A percentile compares a stretch with the other conserved stretches of the same genome.
These are phyloP conservation scores for Entomobrya proxima DNA, from an alignment of 2,888 invertebrate species.

Conservation along the genomic window DNA sequence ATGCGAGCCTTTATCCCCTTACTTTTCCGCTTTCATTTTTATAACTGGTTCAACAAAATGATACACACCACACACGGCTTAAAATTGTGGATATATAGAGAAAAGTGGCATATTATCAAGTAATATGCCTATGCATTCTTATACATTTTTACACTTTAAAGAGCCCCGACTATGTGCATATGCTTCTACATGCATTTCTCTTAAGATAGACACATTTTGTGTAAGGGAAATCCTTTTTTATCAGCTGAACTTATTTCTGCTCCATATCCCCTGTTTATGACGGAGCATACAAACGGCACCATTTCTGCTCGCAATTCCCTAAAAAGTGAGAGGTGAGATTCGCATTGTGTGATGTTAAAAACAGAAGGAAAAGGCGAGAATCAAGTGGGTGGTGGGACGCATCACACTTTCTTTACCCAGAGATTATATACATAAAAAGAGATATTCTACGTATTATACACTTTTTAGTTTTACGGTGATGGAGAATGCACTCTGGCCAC, in stretches of 20 bases:
- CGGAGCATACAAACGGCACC: conserved; percentile 46
- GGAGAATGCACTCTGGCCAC: neutral
- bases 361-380: neutral
- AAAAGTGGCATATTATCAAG: neutral
- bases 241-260: conserved; percentile 57
- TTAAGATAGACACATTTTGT: neutral
- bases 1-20: neutral
- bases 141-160: neutral
- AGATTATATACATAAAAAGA: neutral
- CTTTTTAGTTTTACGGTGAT: neutral
- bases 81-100: neutral
- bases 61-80: neutral
- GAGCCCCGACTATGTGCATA: too few relatives aligned
- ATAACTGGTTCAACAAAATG: conserved; percentile 23
- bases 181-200: neutral
- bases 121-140: neutral
- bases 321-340: conserved; percentile 34
- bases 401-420: conserved; percentile 23
- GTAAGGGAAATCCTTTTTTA: conserved; percentile 49
- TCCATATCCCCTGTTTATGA: conserved; percentile 61
- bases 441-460: neutral
- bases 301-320: conserved; percentile 16
- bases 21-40: conserved; percentile 8
- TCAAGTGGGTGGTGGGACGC: neutral
- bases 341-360: conserved; percentile 21